Evolutionary conservation across 2,888 invertebrate species (phyloP).

Genomic region (Dione juno): DNA sequence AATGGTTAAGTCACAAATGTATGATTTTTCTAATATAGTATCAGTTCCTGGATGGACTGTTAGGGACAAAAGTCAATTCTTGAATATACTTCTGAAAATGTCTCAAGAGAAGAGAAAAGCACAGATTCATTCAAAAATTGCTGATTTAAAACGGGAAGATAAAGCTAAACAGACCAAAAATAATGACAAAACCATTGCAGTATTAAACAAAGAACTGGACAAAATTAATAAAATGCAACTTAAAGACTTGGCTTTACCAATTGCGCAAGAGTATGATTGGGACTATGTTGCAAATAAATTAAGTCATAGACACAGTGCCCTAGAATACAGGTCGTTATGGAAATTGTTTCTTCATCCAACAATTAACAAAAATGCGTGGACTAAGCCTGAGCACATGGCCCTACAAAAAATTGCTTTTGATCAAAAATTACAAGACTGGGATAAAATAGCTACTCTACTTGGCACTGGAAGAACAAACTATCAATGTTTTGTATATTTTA

Average conservation of each 20-base stretch:
- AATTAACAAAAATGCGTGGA: constrained; percentile 81
- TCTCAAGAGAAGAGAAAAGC: constrained; percentile 55
- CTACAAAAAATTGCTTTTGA: constrained; percentile 59
- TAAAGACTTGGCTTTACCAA: constrained; percentile 61
- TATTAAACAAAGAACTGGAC: constrained; percentile 51
- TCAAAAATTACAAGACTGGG: constrained; percentile 86
- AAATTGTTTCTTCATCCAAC: constrained; percentile 87
- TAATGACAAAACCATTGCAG: constrained; percentile 47
- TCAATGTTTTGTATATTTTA: constrained; percentile 87
- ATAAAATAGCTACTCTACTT: constrained; percentile 83
- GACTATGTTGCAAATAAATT: constrained; percentile 74
- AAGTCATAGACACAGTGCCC: constrained; percentile 83
- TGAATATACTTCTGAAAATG: constrained; percentile 73
- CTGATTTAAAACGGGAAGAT: constrained; percentile 51
- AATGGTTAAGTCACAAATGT: constrained; percentile 65
- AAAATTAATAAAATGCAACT: constrained; percentile 54
- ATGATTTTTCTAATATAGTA: constrained; percentile 74
- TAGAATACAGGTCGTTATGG: constrained; percentile 89
- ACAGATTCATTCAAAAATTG: constrained; percentile 55
- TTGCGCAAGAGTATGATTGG: constrained; percentile 84
- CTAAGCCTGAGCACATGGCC: constrained; percentile 57
- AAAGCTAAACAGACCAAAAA: constrained; percentile 38
- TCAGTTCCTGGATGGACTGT: constrained; percentile 82
- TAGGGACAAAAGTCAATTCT: constrained; percentile 82
- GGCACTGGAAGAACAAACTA: constrained; percentile 85